These are phyloP conservation scores for Manis pentadactyla DNA, from an alignment of 2,797 vertebrate genomes.

Conservation along the genomic window DNA sequence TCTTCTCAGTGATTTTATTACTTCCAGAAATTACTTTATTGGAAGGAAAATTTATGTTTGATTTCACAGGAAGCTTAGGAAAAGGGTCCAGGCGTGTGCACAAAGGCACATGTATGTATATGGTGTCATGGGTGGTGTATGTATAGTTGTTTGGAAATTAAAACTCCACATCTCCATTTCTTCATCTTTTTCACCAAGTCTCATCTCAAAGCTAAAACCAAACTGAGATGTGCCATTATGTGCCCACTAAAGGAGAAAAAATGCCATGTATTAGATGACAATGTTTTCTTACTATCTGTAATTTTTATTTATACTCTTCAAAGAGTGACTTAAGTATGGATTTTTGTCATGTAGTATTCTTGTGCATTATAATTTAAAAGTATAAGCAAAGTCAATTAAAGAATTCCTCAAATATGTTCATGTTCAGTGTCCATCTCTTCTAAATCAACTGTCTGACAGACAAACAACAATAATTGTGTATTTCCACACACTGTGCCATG, in stretches of 20 bases:
- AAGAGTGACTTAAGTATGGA: not conserved
- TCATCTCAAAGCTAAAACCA: not conserved
- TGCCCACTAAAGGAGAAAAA: not conserved
- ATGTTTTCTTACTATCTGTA: not conserved
- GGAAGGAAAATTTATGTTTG: constrained; percentile 1
- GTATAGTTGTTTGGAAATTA: not conserved
- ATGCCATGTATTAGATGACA: not conserved
- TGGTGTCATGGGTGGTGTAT: not conserved
- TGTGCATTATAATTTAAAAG: not conserved
- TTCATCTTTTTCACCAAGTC: not conserved
- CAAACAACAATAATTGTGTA: not conserved
- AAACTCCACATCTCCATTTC: not conserved
- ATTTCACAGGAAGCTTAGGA: constrained; percentile 17
- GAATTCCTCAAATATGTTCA: not conserved
- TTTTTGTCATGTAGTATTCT: not conserved
- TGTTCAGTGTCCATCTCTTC: not conserved
- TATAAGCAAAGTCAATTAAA: constrained; percentile 1
- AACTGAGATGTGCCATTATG: not conserved
- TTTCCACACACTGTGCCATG: not conserved
- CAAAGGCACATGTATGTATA: too few relatives aligned
- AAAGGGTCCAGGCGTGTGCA: not conserved
- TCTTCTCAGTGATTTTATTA: not conserved
- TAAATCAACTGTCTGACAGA: not conserved
- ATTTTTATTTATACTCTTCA: not conserved
- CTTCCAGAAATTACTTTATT: constrained; percentile 37